Conservation (phyloP, 1,140 invertebrate species). For the Temnothorax curvispinosus region DNA sequence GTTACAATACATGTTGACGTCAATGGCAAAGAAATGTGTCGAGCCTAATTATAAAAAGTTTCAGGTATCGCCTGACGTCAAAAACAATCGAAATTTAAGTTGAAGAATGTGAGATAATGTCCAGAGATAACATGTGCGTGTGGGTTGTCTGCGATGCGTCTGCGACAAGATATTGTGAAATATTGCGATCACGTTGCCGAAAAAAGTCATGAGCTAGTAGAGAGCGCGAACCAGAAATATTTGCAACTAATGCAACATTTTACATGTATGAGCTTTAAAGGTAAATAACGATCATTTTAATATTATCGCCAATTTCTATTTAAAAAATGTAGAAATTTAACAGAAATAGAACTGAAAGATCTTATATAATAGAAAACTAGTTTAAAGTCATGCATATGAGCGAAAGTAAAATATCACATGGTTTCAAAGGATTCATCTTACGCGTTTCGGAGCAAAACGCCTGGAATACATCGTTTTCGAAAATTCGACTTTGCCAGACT, state of each 20-base stretch:
- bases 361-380: not conserved
- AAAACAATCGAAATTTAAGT: constrained; percentile 10
- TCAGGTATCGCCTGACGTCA: constrained; percentile 35
- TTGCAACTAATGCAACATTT: not conserved
- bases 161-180: not conserved
- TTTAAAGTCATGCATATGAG: not conserved
- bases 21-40: constrained; percentile 28
- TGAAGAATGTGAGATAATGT: not conserved
- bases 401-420: not conserved
- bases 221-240: not conserved
- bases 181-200: not conserved
- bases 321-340: not conserved
- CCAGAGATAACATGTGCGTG: not conserved
- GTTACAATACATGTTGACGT: constrained; percentile 36
- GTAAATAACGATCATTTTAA: not conserved
- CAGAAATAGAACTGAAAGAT: not conserved
- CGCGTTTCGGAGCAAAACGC: not conserved
- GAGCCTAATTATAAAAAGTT: constrained; percentile 19
- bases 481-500: not conserved
- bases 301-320: not conserved
- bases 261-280: not conserved
- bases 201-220: not conserved
- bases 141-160: not conserved
- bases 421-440: not conserved
- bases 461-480: not conserved